phyloP scores from a whole-genome alignment of 2,113 vertebrate genomes.

The Dolichallabes microphthalmus region DNA sequence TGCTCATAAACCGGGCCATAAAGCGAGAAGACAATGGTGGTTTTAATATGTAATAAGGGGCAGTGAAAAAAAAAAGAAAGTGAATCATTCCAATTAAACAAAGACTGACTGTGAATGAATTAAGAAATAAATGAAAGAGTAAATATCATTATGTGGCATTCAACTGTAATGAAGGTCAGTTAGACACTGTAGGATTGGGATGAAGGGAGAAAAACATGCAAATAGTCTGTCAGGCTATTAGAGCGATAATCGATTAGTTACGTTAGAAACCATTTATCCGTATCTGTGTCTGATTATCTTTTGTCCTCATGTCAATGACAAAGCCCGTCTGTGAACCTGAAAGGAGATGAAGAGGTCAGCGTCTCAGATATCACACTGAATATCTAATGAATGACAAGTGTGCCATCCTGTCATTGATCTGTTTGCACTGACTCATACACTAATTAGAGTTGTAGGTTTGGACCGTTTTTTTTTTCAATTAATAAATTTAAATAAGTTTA shows the following conservation, averaged over 20 bases:
- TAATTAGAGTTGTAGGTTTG: not conserved
- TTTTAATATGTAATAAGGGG: not conserved
- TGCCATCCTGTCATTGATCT: not conserved
- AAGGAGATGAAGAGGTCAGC: slow-evolving; percentile 9
- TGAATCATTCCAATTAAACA: not conserved
- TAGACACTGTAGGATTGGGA: not conserved
- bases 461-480: too few relatives aligned
- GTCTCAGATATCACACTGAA: not conserved
- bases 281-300: slow-evolving; percentile 11
- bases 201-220: not conserved
- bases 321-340: slow-evolving; percentile 25
- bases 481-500: too few relatives aligned
- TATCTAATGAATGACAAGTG: slow-evolving; percentile 5
- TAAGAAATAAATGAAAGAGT: not conserved
- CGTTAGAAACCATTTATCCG: slow-evolving; percentile 1
- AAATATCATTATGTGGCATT: not conserved
- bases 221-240: not conserved
- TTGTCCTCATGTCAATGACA: slow-evolving; percentile 33
- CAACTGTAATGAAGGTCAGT: not conserved
- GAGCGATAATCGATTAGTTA: not conserved
- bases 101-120: not conserved
- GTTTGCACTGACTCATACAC: not conserved
- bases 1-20: slow-evolving; percentile 50
- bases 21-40: slow-evolving; percentile 25
- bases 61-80: not conserved